Conservation (phyloP, 2,888 invertebrate genomes). For the Acanthosepion lycidas region DNA sequence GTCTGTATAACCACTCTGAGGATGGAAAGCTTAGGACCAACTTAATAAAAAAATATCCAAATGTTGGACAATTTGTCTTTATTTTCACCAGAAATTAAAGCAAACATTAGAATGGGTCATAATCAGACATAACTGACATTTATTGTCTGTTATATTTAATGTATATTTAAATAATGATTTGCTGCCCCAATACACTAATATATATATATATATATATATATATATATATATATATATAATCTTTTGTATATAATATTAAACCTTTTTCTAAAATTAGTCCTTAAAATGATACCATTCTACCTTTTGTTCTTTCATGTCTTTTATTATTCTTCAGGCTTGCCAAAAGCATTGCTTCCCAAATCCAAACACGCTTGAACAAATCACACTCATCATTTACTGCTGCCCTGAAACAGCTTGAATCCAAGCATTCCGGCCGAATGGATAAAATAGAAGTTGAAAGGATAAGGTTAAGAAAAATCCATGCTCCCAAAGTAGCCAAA, state of each 20-base stretch:
- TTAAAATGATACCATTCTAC: neutral
- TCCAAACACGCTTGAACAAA: conserved; percentile 83
- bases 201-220: no score
- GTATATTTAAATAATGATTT: no score
- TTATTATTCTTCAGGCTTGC: conserved; percentile 78
- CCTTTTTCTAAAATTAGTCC: neutral
- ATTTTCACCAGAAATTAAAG: no score
- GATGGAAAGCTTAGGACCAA: no score
- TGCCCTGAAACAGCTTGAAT: conserved; percentile 82
- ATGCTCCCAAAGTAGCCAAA: conserved; percentile 87
- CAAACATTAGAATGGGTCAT: no score
- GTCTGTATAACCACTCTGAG: no score
- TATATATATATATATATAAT: no score
- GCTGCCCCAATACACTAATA: no score
- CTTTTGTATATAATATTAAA: neutral
- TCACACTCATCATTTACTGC: conserved; percentile 87
- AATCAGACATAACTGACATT: no score
- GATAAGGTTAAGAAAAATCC: conserved; percentile 78
- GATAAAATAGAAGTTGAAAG: conserved; percentile 88
- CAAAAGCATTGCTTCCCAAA: conserved; percentile 83
- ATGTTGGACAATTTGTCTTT: no score
- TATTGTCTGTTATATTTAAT: no score
- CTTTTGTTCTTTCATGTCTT: neutral
- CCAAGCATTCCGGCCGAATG: conserved; percentile 82
- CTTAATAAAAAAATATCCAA: no score